phyloP scores from a whole-genome alignment of 2,797 vertebrate species.

The Anabas testudineus region DNA sequence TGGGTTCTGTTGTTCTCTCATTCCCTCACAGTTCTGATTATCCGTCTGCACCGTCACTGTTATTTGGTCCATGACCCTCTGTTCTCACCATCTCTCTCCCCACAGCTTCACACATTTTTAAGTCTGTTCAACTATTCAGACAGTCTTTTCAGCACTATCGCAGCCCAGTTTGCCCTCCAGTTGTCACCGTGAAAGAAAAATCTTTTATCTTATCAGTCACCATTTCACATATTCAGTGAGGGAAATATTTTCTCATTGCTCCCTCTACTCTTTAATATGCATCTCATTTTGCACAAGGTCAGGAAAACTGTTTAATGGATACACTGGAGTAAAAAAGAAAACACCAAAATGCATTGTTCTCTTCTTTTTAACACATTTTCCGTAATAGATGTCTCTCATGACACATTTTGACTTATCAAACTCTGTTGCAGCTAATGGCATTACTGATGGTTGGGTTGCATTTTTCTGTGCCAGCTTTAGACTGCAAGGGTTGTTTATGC shows the following conservation, averaged over 20 bases:
- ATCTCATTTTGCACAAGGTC: constrained; percentile 11
- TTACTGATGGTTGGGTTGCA: not conserved
- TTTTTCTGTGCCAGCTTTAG: not conserved
- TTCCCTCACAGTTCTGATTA: not conserved
- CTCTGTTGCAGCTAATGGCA: not conserved
- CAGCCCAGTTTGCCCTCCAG: constrained; percentile 20
- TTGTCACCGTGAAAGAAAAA: constrained; percentile 6
- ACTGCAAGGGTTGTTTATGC: too few species aligned
- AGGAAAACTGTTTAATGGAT: not conserved
- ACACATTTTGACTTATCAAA: not conserved
- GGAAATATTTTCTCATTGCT: not conserved
- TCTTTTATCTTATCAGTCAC: constrained; percentile 38
- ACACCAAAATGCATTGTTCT: not conserved
- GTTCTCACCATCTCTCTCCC: not conserved
- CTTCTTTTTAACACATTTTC: not conserved
- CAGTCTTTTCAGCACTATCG: constrained; percentile 1
- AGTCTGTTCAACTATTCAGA: constrained; percentile 15
- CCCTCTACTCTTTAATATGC: not conserved
- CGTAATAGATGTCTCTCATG: too few species aligned
- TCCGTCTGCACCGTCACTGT: not conserved
- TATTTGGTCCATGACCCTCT: not conserved
- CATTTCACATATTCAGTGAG: constrained; percentile 2
- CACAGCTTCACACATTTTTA: constrained; percentile 5
- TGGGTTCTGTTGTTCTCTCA: not conserved
- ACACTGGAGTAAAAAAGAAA: not conserved